Percentiles rank a stretch among this genome's conserved stretches.
Conservation (phyloP, 1,140 invertebrate genomes). For the Calosoma granatense region DNA sequence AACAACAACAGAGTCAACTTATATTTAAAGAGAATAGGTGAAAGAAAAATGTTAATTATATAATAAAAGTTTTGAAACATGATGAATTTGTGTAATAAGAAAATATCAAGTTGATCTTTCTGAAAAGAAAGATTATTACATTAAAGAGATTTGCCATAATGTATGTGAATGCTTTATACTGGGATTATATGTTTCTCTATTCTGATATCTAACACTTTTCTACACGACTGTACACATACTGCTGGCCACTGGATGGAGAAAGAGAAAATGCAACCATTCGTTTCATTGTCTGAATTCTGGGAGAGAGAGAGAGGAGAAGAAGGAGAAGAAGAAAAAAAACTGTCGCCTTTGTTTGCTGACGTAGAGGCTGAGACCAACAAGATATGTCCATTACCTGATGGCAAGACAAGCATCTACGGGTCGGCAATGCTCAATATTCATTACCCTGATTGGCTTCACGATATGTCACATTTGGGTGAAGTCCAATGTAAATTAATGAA, state of each 20-base stretch:
- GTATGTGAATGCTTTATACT: too few species aligned
- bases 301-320: not conserved
- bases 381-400: constrained; percentile 8
- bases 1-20: too few species aligned
- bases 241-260: not conserved
- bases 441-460: constrained; percentile 1
- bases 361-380: not conserved
- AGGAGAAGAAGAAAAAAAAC: not conserved
- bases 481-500: constrained; percentile 5
- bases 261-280: constrained; percentile 4
- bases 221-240: not conserved
- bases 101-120: too few species aligned
- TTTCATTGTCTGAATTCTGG: not conserved
- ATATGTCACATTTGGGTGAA: constrained; percentile 9
- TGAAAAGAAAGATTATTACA: too few species aligned
- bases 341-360: constrained; percentile 7
- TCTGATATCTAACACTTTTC: too few species aligned
- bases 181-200: too few species aligned
- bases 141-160: too few species aligned
- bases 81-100: too few species aligned
- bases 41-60: too few species aligned
- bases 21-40: too few species aligned
- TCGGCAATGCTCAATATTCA: constrained; percentile 3
- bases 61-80: too few species aligned
- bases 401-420: constrained; percentile 1